Base-by-base conservation (phyloP, 2,888 invertebrate species). In the Drosophila engyochracea region DNA sequence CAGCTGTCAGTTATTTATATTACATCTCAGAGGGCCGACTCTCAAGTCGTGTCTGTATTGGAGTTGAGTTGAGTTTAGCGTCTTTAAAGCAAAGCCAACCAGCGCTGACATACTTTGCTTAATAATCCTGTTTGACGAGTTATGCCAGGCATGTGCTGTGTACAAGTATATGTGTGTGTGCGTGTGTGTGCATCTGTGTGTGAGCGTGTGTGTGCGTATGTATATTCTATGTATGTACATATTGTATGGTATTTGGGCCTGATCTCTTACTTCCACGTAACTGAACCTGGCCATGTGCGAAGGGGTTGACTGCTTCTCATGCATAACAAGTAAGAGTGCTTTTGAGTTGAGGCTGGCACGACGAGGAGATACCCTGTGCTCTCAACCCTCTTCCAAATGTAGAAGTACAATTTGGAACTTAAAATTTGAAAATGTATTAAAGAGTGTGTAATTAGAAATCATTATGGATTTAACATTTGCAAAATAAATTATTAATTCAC, bases 51-150 rank as follows among this genome's bases (percentile, higher is more conserved):
- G 33, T 54, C 25, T 55, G 37, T 37, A 14, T 37, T 37, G 55
- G 19, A 55, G 55, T 55, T 37, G 37, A 37, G 55, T 55, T 55
- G 28, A 25, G 55, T 55, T 53, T 19, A 55, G 37, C 51, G 75
- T 78, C 79, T 74, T 76, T 66, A 70, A 79, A 79, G 80, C 72
- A 72, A 80, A 79, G 70, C 77, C 76, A 79, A 30, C 39, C 57
- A 57, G 72, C 67, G 79, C 81, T 90, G 87, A 89, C 91, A 89
- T 91, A 92, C 85, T 91, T 91, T 82, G 85, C 83, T 83, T 89
- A 87, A 90, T 91, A 91, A 92, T 91, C 92, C 90, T 82, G 92
- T 91, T 90, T 90, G 92, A 91, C 92, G 71, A 79, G 92, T 92
- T 90, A 71, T 88, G 76, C 80, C 71, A 82, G 74, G 65, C 69